Base-by-base conservation (phyloP, 2,888 invertebrate species). In the Cerceris rybyensis region DNA sequence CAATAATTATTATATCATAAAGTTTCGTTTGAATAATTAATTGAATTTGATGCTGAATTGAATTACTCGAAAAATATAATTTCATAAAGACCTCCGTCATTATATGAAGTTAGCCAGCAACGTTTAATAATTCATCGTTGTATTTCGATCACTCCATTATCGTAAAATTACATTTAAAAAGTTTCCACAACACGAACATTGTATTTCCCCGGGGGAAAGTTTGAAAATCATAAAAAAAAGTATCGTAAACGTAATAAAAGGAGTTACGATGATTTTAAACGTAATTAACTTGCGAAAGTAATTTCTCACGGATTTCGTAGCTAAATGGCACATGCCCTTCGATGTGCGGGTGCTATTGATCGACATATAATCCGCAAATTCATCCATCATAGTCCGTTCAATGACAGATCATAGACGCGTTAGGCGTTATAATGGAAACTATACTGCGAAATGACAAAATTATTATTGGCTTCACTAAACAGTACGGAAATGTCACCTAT, bases 351-450 rank as follows among this genome's bases (percentile, higher is more conserved):
- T 49, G 69, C 63, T 78, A 80, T 80, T 78, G 80, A 78, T 80
- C 78, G 70, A 68, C 70, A 52, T 50, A 74, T 80, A 80, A 80
- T 80, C 80, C 71, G 66, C 64, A 61, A 65, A 80, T 80, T 60
- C 80, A 80, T 80, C 80, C 78, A 80, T 80, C 80, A 80, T 68
- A 57, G 78, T 77, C 72, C 43, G 50, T 59, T 70, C 70, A 59
- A 60, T 70, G 78, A 78, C 78, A 78, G 78, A 78, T 80, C 70
- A 65, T 49, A 63, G 65, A 49, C 41, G 60, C 64, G 64, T 64
- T 78, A 57, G 68, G 17, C 50, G 64, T 17, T 61, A 58, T 52
- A 66, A 54, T 58, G 72, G 72, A 58, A 73, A 68, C 17, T 66
- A 72, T 77, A 70, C 68, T n/a, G 50, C 13, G n/a, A n/a, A 11